Conservation (phyloP, 2,113 vertebrate species). For the Seriola rivoliana region DNA sequence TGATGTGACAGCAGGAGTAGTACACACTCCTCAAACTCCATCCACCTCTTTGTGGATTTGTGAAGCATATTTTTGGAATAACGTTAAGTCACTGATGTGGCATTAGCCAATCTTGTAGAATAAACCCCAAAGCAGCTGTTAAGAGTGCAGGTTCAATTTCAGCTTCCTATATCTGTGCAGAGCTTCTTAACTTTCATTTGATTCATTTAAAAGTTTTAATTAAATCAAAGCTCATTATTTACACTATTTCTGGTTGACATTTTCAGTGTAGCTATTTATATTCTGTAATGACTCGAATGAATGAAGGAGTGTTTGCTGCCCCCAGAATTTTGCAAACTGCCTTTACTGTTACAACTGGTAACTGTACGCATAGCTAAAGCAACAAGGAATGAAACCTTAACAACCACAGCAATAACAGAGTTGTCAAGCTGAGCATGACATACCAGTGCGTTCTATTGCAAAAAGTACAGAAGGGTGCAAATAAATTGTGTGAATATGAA, state of each 20-base stretch:
- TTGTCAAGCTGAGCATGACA: background rate
- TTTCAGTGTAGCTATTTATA: background rate
- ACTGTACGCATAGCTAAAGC: too few species aligned
- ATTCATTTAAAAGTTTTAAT: background rate
- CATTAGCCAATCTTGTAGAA: background rate
- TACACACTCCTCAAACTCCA: too few species aligned
- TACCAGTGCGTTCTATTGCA: background rate
- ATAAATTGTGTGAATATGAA: background rate
- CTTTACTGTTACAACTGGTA: background rate
- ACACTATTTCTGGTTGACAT: background rate
- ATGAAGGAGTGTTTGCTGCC: background rate
- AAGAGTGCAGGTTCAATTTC: background rate
- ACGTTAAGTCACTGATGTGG: background rate
- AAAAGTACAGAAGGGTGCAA: background rate
- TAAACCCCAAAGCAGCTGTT: background rate
- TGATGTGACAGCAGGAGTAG: background rate
- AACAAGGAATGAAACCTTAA: too few species aligned
- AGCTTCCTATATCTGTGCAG: background rate
- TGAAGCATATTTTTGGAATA: background rate
- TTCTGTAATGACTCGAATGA: background rate
- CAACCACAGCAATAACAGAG: too few species aligned
- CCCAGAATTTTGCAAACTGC: background rate
- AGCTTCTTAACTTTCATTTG: background rate
- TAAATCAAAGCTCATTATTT: background rate
- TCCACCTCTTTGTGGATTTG: background rate